phyloP scores from a whole-genome alignment of 2,797 vertebrate species.

The Danio choprae region DNA sequence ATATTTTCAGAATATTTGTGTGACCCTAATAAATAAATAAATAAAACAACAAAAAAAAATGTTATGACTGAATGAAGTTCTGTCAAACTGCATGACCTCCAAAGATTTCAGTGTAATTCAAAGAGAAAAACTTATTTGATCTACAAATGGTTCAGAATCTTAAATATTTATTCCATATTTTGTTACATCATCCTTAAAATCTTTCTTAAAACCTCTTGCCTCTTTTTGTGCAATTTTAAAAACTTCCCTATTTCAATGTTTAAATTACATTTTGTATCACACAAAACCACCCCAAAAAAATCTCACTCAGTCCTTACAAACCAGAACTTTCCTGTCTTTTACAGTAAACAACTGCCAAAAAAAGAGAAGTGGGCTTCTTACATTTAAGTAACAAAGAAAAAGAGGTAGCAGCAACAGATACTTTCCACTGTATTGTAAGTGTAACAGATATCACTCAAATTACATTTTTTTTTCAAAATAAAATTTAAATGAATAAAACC shows the following conservation, averaged over 20 bases:
- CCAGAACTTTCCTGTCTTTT: conserved; percentile 1
- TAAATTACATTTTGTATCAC: neutral
- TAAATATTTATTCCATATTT: neutral
- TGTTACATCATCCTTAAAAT: neutral
- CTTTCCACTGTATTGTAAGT: neutral
- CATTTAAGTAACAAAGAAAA: neutral
- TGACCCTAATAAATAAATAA: no score
- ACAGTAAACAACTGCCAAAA: neutral
- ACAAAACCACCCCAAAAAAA: neutral
- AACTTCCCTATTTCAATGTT: neutral
- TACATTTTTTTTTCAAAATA: neutral
- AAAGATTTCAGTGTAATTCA: neutral
- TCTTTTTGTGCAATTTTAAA: neutral
- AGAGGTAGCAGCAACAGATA: neutral
- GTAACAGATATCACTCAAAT: neutral
- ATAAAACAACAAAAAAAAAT: no score
- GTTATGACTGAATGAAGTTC: no score
- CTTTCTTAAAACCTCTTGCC: neutral
- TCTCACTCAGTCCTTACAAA: neutral
- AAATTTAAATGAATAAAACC: no score
- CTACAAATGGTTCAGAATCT: neutral
- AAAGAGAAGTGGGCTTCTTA: neutral
- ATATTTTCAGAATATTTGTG: no score
- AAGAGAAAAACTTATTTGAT: neutral
- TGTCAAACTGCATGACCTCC: neutral